phyloP scores from a whole-genome alignment of 2,888 invertebrate genomes.

The Folsomia manolachei region DNA sequence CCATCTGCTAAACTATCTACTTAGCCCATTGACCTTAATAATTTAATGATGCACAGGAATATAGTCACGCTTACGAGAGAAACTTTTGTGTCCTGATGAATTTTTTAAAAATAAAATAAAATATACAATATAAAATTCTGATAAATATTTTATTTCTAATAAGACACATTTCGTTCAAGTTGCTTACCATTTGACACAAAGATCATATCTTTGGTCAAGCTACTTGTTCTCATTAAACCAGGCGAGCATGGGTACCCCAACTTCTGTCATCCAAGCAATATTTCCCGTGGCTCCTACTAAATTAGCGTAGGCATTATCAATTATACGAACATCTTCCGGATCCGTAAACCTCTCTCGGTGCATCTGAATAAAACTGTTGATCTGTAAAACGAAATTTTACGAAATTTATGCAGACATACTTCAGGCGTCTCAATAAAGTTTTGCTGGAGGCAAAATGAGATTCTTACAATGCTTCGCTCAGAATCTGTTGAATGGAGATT shows the following conservation, averaged over 20 bases:
- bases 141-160: too few relatives aligned
- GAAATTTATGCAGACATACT: not conserved
- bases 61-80: too few relatives aligned
- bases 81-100: too few relatives aligned
- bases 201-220: too few relatives aligned
- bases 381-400: constrained; percentile 2
- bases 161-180: too few relatives aligned
- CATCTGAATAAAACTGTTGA: constrained; percentile 17
- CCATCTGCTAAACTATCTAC: too few relatives aligned
- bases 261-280: constrained; percentile 34
- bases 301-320: constrained; percentile 14
- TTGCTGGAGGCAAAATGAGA: not conserved
- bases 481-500: constrained; percentile 20
- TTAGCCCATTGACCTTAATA: too few relatives aligned
- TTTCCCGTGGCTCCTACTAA: constrained; percentile 23
- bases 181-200: too few relatives aligned
- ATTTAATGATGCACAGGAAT: too few relatives aligned
- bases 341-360: constrained; percentile 24
- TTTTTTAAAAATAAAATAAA: too few relatives aligned
- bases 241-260: constrained; percentile 27
- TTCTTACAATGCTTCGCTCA: constrained; percentile 14
- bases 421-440: not conserved
- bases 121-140: too few relatives aligned
- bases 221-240: constrained; percentile 33
- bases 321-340: constrained; percentile 11